phyloP scores from a whole-genome alignment of 1,140 invertebrate species.

The Metaphire vulgaris region DNA sequence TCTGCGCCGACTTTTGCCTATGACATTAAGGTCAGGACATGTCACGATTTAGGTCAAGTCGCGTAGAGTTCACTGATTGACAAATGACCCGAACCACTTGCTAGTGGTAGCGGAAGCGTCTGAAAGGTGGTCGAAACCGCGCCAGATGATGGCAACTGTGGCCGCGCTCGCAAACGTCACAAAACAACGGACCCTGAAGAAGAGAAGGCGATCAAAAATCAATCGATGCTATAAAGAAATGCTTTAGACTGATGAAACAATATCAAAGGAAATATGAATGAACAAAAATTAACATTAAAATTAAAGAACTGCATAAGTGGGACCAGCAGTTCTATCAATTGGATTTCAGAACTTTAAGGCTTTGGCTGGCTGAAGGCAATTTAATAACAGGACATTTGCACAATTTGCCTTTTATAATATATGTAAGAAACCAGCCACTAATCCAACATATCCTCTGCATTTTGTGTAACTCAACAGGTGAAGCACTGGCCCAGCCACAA shows the following conservation, averaged over 20 bases:
- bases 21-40: no score
- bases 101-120: neutral
- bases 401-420: no score
- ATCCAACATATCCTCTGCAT: no score
- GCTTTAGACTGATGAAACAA: neutral
- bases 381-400: no score
- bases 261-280: neutral
- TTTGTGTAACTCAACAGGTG: no score
- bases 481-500: no score
- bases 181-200: conserved; percentile 7
- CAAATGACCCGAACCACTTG: neutral
- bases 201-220: neutral
- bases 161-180: neutral
- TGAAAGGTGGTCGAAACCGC: neutral
- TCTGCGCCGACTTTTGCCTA: no score
- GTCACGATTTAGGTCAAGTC: no score
- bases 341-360: no score
- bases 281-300: neutral
- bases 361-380: no score
- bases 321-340: neutral
- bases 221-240: no score
- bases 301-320: neutral
- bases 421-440: no score
- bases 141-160: conserved; percentile 10
- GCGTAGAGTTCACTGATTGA: neutral